These are phyloP conservation scores for Ommatoiulus sabulosus DNA, from an alignment of 2,888 invertebrate genomes.

Conservation along the genomic window DNA sequence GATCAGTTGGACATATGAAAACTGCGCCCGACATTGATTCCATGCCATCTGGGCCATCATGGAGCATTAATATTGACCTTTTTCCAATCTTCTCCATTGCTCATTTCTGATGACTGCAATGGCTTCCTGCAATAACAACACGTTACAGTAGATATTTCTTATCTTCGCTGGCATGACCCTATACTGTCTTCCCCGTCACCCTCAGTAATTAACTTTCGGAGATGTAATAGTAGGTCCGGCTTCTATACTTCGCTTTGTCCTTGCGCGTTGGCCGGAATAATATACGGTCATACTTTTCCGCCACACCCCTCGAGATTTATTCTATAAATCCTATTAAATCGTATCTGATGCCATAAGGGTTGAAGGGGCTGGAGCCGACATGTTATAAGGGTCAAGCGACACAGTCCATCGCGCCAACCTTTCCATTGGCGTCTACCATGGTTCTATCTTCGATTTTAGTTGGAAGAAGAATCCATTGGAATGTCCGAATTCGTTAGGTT, in stretches of 20 bases:
- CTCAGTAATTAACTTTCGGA: constrained; percentile 13
- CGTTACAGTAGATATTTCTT: constrained; percentile 8
- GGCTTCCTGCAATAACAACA: background rate
- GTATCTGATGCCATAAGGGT: constrained; percentile 24
- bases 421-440: background rate
- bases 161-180: background rate
- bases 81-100: constrained; percentile 28
- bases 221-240: background rate
- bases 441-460: background rate
- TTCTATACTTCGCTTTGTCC: background rate
- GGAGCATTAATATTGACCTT: constrained; percentile 31
- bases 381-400: background rate
- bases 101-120: background rate
- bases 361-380: background rate
- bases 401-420: background rate
- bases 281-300: background rate
- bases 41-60: constrained; percentile 32
- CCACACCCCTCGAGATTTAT: constrained; percentile 28
- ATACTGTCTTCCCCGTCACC: constrained; percentile 2
- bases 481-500: background rate
- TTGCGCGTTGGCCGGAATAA: background rate
- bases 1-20: background rate
- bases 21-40: constrained; percentile 14
- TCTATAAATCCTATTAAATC: constrained; percentile 26
- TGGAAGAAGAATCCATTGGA: background rate